Evolutionary conservation across 2,888 invertebrate genomes (phyloP).

Genomic region (Pilophorus perplexus): DNA sequence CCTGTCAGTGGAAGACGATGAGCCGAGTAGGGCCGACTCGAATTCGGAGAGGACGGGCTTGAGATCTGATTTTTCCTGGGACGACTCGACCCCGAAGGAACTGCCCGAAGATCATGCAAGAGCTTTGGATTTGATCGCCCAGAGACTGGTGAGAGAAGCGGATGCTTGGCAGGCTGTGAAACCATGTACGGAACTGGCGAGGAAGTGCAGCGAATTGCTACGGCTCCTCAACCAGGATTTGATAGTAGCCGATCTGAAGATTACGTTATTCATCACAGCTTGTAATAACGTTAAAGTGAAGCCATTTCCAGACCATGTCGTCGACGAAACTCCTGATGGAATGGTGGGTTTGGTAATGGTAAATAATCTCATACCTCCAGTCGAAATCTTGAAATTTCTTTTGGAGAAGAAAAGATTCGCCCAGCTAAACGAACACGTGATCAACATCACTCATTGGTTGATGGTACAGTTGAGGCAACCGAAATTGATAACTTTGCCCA

Average conservation of each 20-base stretch:
- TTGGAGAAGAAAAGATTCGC: not conserved
- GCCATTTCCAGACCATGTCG: constrained; percentile 31
- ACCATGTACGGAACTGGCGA: constrained; percentile 21
- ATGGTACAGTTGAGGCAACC: constrained; percentile 33
- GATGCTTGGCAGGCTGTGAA: constrained; percentile 13
- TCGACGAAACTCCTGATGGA: constrained; percentile 35
- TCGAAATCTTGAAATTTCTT: constrained; percentile 13
- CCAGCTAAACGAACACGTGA: constrained; percentile 26
- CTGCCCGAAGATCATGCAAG: too few relatives aligned
- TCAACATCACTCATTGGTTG: constrained; percentile 40
- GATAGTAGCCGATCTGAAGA: constrained; percentile 34
- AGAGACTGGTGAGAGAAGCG: constrained; percentile 11
- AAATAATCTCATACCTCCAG: constrained; percentile 40
- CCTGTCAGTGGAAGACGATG: not conserved
- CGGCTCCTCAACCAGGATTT: constrained; percentile 6
- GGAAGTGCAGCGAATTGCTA: constrained; percentile 30
- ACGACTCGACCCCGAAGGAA: not conserved
- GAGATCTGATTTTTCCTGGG: not conserved
- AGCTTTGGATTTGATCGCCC: too few relatives aligned
- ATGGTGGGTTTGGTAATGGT: constrained; percentile 15
- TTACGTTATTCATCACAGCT: constrained; percentile 36
- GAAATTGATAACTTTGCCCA: constrained; percentile 13
- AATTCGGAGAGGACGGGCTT: too few relatives aligned
- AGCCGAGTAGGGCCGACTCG: not conserved
- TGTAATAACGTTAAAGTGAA: constrained; percentile 24